phyloP scores from a whole-genome alignment of 2,113 vertebrate genomes.

The Brevimyrus niger region DNA sequence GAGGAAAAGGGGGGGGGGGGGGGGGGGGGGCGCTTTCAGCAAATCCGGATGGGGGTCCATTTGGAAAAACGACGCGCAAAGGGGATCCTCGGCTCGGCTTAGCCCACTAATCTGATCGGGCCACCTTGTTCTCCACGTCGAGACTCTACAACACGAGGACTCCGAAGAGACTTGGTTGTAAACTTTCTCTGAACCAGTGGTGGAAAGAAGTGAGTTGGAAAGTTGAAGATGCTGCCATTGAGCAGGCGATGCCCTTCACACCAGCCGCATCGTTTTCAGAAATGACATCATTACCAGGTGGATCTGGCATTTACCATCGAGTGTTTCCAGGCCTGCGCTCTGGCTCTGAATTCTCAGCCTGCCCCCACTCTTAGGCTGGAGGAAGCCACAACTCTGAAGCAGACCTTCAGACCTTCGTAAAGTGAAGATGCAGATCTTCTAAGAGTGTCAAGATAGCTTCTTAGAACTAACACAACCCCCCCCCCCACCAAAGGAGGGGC shows the following conservation, averaged over 20 bases:
- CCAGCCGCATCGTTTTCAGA: not conserved
- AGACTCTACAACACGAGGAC: not conserved
- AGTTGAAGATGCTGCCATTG: not conserved
- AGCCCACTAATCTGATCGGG: conserved; percentile 11
- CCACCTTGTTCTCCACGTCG: not conserved
- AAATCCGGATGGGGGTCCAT: conserved; percentile 4
- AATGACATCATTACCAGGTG: not conserved
- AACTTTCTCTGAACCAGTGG: not conserved
- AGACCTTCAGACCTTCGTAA: not conserved
- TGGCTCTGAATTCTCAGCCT: not conserved
- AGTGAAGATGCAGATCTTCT: no score
- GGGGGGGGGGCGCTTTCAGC: not conserved
- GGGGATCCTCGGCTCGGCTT: not conserved
- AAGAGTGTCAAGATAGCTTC: not conserved
- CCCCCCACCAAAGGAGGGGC: not conserved
- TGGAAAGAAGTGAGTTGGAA: not conserved
- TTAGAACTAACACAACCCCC: not conserved
- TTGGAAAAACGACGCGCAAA: not conserved
- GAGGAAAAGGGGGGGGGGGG: no score
- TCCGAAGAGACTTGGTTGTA: not conserved
- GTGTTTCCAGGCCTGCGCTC: no score
- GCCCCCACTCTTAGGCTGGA: not conserved
- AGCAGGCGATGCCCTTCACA: not conserved
- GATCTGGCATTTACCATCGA: not conserved
- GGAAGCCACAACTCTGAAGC: not conserved